These are phyloP conservation scores for Pomatorhinus ruficollis DNA, from an alignment of 2,113 vertebrate genomes.

Conservation along the genomic window DNA sequence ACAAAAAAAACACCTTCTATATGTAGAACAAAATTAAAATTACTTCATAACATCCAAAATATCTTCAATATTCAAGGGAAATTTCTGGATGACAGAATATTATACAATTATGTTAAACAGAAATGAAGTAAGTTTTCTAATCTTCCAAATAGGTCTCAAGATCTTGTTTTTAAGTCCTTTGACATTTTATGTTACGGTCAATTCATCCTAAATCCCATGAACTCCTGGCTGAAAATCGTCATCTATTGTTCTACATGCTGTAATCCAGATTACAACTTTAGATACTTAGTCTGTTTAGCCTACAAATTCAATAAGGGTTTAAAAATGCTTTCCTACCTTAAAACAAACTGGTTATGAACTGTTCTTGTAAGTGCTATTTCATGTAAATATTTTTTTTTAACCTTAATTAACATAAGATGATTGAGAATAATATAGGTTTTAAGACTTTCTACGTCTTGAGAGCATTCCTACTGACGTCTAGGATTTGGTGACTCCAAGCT, in stretches of 20 bases:
- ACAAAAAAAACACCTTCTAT: neutral
- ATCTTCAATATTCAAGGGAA: neutral
- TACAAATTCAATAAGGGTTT: neutral
- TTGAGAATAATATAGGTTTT: neutral
- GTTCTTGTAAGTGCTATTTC: neutral
- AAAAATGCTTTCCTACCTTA: neutral
- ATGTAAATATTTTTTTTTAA: neutral
- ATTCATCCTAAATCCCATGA: neutral
- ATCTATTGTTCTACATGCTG: neutral
- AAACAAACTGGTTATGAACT: neutral
- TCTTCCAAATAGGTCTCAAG: neutral
- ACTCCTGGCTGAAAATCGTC: neutral
- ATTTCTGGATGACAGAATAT: neutral
- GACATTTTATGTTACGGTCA: neutral
- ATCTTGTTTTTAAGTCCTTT: neutral
- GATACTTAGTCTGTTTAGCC: neutral
- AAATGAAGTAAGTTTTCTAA: neutral
- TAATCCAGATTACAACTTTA: neutral
- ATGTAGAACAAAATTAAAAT: neutral
- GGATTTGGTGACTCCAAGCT: neutral
- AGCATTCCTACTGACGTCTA: neutral
- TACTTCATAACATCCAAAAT: neutral
- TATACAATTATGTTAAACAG: neutral
- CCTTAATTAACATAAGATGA: neutral
- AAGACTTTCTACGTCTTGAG: neutral